Conservation (phyloP, 2,888 invertebrate genomes). For the Orchesellides sinensis region DNA sequence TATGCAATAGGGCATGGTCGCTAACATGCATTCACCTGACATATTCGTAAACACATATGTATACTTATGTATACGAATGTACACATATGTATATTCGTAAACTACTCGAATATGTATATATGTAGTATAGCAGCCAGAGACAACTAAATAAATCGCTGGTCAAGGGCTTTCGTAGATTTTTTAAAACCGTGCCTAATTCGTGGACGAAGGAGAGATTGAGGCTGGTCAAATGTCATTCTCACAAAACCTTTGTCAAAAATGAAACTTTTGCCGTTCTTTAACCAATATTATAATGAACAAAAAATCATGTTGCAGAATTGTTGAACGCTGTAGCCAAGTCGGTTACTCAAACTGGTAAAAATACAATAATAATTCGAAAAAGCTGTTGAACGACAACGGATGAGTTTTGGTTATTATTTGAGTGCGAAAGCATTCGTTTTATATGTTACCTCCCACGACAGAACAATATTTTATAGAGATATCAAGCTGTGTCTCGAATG, state of each 20-base stretch:
- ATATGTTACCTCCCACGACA: constrained; percentile 24
- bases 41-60: too few species aligned
- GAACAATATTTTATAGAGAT: constrained; percentile 44
- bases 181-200: neutral
- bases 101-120: too few species aligned
- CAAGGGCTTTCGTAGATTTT: neutral
- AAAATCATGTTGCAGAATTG: too few species aligned
- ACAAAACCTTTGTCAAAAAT: constrained; percentile 4
- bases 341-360: too few species aligned
- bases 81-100: too few species aligned
- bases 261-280: too few species aligned
- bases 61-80: neutral
- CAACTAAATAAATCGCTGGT: neutral
- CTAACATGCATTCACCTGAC: too few species aligned
- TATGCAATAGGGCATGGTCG: neutral
- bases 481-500: constrained; percentile 39
- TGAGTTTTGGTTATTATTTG: neutral
- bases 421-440: neutral
- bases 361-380: constrained; percentile 2
- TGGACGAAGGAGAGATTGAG: neutral
- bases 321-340: too few species aligned
- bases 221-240: constrained; percentile 18
- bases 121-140: too few species aligned
- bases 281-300: too few species aligned
- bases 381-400: neutral